phyloP scores from a whole-genome alignment of 2,797 vertebrate genomes.

The Sciurus carolinensis region DNA sequence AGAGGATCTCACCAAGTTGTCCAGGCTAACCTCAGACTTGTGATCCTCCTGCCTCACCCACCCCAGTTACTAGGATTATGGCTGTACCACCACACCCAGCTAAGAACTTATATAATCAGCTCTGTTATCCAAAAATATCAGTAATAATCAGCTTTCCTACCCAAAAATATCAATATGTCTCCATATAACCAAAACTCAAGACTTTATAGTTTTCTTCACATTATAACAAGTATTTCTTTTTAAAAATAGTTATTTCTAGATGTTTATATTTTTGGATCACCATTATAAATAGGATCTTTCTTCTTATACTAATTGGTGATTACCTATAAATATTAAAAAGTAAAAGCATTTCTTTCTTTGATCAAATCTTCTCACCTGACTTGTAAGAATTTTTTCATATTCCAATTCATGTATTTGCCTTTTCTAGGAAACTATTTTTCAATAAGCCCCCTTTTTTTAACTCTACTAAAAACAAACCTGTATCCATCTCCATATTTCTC shows the following conservation, averaged over 20 bases:
- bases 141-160: slow-evolving; percentile 3
- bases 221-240: slow-evolving; percentile 4
- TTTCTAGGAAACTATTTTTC: not conserved
- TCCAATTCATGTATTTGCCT: not conserved
- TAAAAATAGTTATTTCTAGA: not conserved
- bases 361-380: slow-evolving; percentile 43
- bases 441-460: slow-evolving; percentile 31
- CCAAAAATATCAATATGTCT: not conserved
- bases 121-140: slow-evolving; percentile 29
- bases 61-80: too few relatives aligned
- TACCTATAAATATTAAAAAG: slow-evolving; percentile 44
- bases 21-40: too few relatives aligned
- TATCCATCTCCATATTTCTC: slow-evolving; percentile 94
- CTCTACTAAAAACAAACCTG: slow-evolving; percentile 88
- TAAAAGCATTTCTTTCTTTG: slow-evolving; percentile 21
- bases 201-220: not conserved
- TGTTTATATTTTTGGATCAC: not conserved
- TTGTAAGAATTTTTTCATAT: slow-evolving; percentile 37
- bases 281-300: not conserved
- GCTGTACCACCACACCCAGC: too few relatives aligned
- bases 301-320: not conserved
- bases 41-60: too few relatives aligned
- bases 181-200: slow-evolving; percentile 7
- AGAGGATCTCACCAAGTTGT: too few relatives aligned
- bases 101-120: not conserved